These are phyloP conservation scores for Vultur gryphus DNA, from an alignment of 2,797 vertebrate genomes.

Conservation along the genomic window DNA sequence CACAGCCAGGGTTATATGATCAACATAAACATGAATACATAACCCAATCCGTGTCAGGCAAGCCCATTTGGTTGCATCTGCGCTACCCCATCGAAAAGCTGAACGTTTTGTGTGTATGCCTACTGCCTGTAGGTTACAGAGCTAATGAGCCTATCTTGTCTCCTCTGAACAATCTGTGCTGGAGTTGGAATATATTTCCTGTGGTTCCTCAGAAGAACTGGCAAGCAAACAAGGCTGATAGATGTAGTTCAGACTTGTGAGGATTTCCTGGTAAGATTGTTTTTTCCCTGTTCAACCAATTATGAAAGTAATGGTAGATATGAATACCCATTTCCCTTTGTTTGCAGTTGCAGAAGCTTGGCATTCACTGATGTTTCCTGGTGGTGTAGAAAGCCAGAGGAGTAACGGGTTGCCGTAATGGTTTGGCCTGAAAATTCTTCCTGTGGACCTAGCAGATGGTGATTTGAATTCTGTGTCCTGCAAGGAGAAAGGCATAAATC, in stretches of 20 bases:
- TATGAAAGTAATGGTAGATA: neutral
- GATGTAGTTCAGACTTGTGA: slow-evolving; percentile 29
- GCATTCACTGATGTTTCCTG: neutral
- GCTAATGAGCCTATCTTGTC: slow-evolving; percentile 18
- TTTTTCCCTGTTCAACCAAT: slow-evolving; percentile 16
- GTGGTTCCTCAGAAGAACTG: slow-evolving; percentile 45
- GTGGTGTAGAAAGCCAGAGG: neutral
- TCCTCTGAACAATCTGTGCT: slow-evolving; percentile 45
- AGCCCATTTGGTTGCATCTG: neutral
- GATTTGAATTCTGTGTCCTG: neutral
- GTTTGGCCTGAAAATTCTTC: slow-evolving; percentile 7
- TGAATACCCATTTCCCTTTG: slow-evolving; percentile 35
- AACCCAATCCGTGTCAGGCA: neutral
- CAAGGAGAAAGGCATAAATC: neutral
- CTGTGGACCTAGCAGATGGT: neutral
- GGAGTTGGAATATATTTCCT: slow-evolving; percentile 34
- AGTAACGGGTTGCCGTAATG: neutral
- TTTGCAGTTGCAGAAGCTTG: slow-evolving; percentile 1
- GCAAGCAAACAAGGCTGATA: slow-evolving; percentile 34
- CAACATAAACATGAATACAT: neutral
- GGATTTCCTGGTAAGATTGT: slow-evolving; percentile 61
- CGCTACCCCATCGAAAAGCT: neutral
- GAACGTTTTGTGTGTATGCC: neutral
- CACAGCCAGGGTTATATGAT: neutral
- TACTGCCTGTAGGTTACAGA: neutral